Conservation (phyloP, 1,140 invertebrate genomes). For the Chironomus tepperi region DNA sequence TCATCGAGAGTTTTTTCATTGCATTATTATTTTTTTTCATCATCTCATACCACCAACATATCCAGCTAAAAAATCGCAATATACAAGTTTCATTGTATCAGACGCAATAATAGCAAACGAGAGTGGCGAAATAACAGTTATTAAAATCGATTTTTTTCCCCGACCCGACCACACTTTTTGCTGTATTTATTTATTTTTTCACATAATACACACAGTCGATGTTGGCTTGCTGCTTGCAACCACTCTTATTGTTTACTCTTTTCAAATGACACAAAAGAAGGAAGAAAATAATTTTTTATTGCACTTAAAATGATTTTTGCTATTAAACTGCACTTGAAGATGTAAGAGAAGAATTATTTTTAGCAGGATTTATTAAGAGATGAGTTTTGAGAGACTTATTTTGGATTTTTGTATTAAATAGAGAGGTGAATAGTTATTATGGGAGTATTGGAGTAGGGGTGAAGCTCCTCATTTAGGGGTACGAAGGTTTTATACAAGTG, state of each 20-base stretch:
- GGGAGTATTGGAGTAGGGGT: no score
- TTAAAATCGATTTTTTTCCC: background rate
- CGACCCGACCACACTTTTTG: background rate
- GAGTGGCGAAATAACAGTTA: constrained; percentile 6
- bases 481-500: no score
- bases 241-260: background rate
- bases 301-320: constrained; percentile 1
- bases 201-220: background rate
- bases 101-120: background rate
- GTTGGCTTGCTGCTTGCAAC: background rate
- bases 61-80: constrained; percentile 18
- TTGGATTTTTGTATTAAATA: background rate
- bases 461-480: no score
- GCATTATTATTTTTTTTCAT: background rate
- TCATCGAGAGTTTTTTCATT: background rate
- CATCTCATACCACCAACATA: background rate
- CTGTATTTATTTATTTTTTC: background rate
- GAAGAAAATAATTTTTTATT: constrained; percentile 4
- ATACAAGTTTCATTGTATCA: background rate
- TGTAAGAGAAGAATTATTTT: no score
- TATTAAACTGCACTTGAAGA: background rate
- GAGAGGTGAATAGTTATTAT: no score
- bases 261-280: background rate
- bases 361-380: no score
- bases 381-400: no score